These are phyloP conservation scores for Naja naja DNA, from an alignment of 2,113 vertebrate genomes.

Conservation along the genomic window DNA sequence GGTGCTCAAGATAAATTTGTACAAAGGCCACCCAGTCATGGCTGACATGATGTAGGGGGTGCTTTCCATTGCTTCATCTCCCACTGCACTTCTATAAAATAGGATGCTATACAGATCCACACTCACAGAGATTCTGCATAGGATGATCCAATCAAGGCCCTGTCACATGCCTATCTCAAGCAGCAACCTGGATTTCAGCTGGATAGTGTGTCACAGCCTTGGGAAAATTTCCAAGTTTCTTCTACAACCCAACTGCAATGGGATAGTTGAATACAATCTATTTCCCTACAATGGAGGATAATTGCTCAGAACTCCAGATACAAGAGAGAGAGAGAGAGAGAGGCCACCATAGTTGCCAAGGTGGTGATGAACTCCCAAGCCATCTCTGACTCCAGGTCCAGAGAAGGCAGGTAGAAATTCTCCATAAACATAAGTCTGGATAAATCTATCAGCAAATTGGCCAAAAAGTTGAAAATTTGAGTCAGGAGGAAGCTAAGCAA, in stretches of 20 bases:
- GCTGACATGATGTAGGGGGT: neutral
- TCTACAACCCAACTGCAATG: neutral
- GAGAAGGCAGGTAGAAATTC: neutral
- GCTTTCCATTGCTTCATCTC: neutral
- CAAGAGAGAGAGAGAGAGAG: neutral
- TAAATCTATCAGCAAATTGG: neutral
- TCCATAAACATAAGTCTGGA: neutral
- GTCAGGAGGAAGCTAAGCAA: neutral
- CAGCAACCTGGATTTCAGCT: neutral
- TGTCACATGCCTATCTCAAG: neutral
- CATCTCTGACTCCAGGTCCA: neutral
- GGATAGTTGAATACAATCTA: neutral
- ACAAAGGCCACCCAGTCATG: neutral
- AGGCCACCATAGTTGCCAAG: neutral
- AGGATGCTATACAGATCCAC: neutral
- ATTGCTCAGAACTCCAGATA: neutral
- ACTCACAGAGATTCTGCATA: neutral
- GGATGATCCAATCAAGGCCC: neutral
- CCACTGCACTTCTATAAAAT: neutral
- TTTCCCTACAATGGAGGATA: neutral
- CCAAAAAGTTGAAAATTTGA: neutral
- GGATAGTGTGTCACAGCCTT: neutral
- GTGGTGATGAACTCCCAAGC: neutral
- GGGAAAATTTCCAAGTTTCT: neutral
- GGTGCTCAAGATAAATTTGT: neutral